phyloP scores from a whole-genome alignment of 2,888 invertebrate species.

The Drosophila mayaguana region DNA sequence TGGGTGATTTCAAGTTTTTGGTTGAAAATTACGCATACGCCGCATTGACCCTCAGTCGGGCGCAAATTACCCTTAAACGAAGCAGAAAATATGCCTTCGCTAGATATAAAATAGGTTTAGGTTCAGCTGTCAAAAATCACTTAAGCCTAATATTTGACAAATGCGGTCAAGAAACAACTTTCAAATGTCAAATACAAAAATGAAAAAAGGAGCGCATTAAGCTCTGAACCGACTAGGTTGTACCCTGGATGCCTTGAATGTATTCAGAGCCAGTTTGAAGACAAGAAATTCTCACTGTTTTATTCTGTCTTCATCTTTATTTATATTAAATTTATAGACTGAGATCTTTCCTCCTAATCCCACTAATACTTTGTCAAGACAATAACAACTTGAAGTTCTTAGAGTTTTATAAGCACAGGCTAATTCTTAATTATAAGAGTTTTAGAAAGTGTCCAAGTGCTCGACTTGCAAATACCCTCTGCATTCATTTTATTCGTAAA shows the following conservation, averaged over 20 bases:
- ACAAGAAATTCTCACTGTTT: background rate
- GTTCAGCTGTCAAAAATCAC: slow-evolving; percentile 69
- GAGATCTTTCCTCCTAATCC: background rate
- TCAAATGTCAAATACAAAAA: slow-evolving; percentile 54
- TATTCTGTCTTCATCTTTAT: background rate
- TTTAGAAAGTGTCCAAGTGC: no score
- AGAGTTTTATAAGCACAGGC: background rate
- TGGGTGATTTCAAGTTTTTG: slow-evolving; percentile 14
- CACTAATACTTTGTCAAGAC: background rate
- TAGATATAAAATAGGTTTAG: slow-evolving; percentile 18
- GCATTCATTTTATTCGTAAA: background rate
- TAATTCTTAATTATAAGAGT: background rate
- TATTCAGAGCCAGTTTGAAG: background rate
- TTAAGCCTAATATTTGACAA: slow-evolving; percentile 76
- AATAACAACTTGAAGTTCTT: background rate
- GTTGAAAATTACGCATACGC: slow-evolving; percentile 68
- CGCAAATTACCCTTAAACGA: slow-evolving; percentile 56
- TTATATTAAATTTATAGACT: background rate
- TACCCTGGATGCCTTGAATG: slow-evolving; percentile 4
- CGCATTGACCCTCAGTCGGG: slow-evolving; percentile 54
- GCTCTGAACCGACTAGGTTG: background rate
- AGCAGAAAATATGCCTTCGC: slow-evolving; percentile 57
- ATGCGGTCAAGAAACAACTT: slow-evolving; percentile 40
- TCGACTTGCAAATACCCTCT: background rate
- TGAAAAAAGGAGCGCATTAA: background rate